Conservation (phyloP, 2,797 vertebrate genomes). For the Brotogeris chrysoptera region DNA sequence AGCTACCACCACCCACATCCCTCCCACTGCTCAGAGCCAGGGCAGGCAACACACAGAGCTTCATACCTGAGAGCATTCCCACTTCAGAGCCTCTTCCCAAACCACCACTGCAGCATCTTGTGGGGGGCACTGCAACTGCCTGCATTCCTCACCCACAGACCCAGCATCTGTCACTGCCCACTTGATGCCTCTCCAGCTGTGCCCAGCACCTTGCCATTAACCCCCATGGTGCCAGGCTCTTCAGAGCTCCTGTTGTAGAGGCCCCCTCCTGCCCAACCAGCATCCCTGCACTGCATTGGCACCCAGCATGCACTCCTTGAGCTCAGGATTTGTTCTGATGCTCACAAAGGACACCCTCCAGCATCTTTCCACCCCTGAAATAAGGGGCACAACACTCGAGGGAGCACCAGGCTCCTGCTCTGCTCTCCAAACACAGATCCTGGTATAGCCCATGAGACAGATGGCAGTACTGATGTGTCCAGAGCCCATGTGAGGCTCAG, state of each 20-base stretch:
- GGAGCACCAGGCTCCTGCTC: not conserved
- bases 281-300: fast-evolving
- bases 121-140: fast-evolving
- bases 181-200: not conserved
- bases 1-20: not conserved
- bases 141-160: not conserved
- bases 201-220: not conserved
- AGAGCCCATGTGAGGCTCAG: not conserved
- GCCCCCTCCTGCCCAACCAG: not conserved
- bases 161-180: not conserved
- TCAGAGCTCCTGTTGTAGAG: not conserved
- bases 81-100: not conserved
- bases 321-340: not conserved
- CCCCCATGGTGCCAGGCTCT: not conserved
- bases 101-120: fast-evolving
- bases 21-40: not conserved
- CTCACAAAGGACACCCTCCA: not conserved
- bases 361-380: not conserved
- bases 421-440: not conserved
- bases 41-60: not conserved
- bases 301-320: fast-evolving
- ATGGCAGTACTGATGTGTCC: not conserved
- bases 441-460: not conserved
- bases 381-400: not conserved
- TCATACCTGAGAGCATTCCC: not conserved